Evolutionary conservation across 2,888 invertebrate species (phyloP), one percentile per base, ranked within the genome.

Genomic region (Sisyra terminalis): DNA sequence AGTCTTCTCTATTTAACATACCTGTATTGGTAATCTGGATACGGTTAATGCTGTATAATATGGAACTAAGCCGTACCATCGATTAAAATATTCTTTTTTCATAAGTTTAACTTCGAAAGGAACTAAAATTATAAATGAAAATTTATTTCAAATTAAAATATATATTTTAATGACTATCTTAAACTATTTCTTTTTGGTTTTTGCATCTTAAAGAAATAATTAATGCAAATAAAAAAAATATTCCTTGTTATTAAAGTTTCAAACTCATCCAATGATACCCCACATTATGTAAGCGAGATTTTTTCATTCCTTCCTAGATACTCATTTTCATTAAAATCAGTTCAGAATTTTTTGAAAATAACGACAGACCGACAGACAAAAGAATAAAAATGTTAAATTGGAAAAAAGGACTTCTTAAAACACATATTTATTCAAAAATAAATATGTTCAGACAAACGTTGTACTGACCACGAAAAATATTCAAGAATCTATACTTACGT

Each of bases 1-100:
- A n/a, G n/a, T n/a, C n/a, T n/a, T n/a, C n/a, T n/a, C n/a, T n/a
- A n/a, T n/a, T 24, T 10, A 13, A 47, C 50, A 53, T 53, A 65
- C 63, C 52, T 66, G 64, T 0, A 73, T 57, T 1, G 78, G 78
- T 41, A 77, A 52, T 46, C 75, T 71, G 8, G 78, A 75, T 1
- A 76, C 57, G 1, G 71, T 74, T 10, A 76, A 50, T 0, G 78
- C 78, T 29, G 71, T 60, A 52, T 76, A 78, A 57, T 78, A 78
- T 0, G 78, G 74, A 1, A 66, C 65, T 6, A 78, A 55, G 5
- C 69, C 64, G 54, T 78, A 78, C 78, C 78, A 78, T 40, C 75
- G 67, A 57, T 78, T 78, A 55, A 78, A 78, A 46, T 75, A 73
- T 53, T 78, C 78, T 51, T 76, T 76, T 53, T 75, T 75, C 0